These are phyloP conservation scores for Spodoptera exigua DNA, from an alignment of 2,888 invertebrate genomes.

Conservation along the genomic window DNA sequence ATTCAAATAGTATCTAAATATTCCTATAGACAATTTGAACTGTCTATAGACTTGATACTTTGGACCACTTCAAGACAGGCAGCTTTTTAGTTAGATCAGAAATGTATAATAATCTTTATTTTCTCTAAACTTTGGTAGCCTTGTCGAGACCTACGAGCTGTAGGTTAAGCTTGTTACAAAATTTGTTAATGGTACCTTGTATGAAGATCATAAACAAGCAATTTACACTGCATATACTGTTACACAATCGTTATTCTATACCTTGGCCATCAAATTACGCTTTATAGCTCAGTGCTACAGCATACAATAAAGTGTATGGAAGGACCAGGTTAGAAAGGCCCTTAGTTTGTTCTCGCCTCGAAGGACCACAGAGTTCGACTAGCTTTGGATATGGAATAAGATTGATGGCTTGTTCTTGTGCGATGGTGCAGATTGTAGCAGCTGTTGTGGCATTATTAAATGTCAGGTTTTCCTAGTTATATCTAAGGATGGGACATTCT, in stretches of 20 bases:
- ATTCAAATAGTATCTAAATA: too few species aligned
- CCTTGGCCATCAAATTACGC: conserved; percentile 13
- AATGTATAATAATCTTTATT: too few species aligned
- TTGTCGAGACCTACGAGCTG: too few species aligned
- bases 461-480: not conserved
- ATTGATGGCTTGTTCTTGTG: conserved; percentile 19
- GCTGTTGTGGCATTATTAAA: conserved; percentile 4
- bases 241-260: conserved; percentile 15
- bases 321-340: conserved; percentile 4
- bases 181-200: too few species aligned
- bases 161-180: too few species aligned
- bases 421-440: conserved; percentile 6
- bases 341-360: not conserved
- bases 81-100: too few species aligned
- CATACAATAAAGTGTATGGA: not conserved
- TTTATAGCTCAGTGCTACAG: conserved; percentile 11
- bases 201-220: conserved; percentile 9
- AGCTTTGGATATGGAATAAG: not conserved
- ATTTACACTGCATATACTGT: conserved; percentile 19
- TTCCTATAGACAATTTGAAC: too few species aligned
- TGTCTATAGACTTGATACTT: too few species aligned
- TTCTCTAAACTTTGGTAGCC: too few species aligned
- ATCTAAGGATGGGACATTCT: too few species aligned
- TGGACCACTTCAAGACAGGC: too few species aligned
- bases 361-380: conserved; percentile 5